phyloP scores from a whole-genome alignment of 2,113 vertebrate genomes.

The Tetraodon nigroviridis region DNA sequence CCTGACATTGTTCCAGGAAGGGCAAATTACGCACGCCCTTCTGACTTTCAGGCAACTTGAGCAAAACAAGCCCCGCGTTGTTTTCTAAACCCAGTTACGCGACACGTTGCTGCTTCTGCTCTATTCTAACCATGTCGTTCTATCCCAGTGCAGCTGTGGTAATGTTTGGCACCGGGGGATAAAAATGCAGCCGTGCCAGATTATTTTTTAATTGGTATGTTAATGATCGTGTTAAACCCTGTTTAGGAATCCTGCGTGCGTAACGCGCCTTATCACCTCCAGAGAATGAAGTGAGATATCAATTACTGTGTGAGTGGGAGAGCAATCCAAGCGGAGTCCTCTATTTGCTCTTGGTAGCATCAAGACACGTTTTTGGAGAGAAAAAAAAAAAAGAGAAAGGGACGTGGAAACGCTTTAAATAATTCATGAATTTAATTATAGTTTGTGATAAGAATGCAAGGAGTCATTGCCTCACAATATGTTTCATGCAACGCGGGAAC shows the following conservation, averaged over 20 bases:
- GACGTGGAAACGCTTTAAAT: slow-evolving; percentile 6
- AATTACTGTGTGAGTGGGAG: slow-evolving; percentile 39
- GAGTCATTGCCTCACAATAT: slow-evolving; percentile 1
- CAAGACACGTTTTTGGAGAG: neutral
- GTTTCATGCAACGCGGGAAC: neutral
- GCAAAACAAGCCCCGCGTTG: neutral
- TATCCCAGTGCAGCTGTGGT: slow-evolving; percentile 14
- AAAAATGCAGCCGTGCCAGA: slow-evolving; percentile 33
- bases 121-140: slow-evolving; percentile 15
- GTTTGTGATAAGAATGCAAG: slow-evolving; percentile 9
- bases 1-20: slow-evolving; percentile 53
- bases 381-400: neutral
- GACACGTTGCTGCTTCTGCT: neutral
- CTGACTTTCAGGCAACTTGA: slow-evolving; percentile 25
- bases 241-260: slow-evolving; percentile 25
- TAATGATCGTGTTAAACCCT: slow-evolving; percentile 41
- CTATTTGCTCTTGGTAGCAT: slow-evolving; percentile 14
- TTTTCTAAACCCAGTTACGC: neutral
- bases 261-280: slow-evolving; percentile 26
- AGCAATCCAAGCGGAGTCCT: slow-evolving; percentile 10
- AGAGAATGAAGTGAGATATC: slow-evolving; percentile 36
- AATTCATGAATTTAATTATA: slow-evolving; percentile 8
- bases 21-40: slow-evolving; percentile 46
- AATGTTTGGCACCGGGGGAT: slow-evolving; percentile 32
- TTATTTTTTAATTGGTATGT: slow-evolving; percentile 51